These are phyloP conservation scores for Montipora capitata DNA, from an alignment of 92 coral and sea anemone species.

Conservation along the genomic window DNA sequence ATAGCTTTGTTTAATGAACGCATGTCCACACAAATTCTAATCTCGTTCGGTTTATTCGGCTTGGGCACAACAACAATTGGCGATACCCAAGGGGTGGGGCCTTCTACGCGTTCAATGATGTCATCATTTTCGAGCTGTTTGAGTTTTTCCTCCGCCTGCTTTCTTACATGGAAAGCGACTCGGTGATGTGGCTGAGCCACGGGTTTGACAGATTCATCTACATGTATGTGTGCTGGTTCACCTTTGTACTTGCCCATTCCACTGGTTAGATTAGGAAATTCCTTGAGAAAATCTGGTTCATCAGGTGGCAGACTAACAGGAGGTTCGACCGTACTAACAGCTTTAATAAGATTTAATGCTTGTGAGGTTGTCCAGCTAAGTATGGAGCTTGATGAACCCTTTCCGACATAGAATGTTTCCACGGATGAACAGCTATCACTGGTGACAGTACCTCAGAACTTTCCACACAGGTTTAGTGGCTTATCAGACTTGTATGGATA, in stretches of 20 bases:
- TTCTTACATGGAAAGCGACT: too few relatives aligned
- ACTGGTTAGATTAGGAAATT: conserved; percentile 54
- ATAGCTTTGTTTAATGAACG: conserved; percentile 72
- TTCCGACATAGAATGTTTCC: conserved; percentile 71
- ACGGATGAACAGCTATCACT: conserved; percentile 44
- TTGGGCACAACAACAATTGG: conserved; percentile 84
- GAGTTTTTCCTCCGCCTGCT: too few relatives aligned
- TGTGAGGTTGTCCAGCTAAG: conserved; percentile 55
- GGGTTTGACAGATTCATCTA: conserved; percentile 54
- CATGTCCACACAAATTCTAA: conserved; percentile 86
- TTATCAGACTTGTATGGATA: conserved; percentile 71
- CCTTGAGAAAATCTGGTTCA: conserved; percentile 52
- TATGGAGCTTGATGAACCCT: conserved; percentile 68
- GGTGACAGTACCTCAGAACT: conserved; percentile 33
- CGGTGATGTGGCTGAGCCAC: too few relatives aligned
- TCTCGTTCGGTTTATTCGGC: conserved; percentile 68
- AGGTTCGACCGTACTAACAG: conserved; percentile 50
- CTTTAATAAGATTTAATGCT: conserved; percentile 66
- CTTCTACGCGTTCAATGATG: conserved; percentile 14
- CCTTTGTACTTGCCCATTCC: conserved; percentile 74
- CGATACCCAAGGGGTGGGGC: conserved; percentile 80
- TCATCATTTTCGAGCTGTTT: too few relatives aligned
- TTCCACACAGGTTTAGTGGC: conserved; percentile 54
- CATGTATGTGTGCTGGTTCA: conserved; percentile 69
- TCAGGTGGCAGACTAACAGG: conserved; percentile 46